phyloP scores from a whole-genome alignment of 2,113 vertebrate species.

The Phalacrocorax brasilianus region DNA sequence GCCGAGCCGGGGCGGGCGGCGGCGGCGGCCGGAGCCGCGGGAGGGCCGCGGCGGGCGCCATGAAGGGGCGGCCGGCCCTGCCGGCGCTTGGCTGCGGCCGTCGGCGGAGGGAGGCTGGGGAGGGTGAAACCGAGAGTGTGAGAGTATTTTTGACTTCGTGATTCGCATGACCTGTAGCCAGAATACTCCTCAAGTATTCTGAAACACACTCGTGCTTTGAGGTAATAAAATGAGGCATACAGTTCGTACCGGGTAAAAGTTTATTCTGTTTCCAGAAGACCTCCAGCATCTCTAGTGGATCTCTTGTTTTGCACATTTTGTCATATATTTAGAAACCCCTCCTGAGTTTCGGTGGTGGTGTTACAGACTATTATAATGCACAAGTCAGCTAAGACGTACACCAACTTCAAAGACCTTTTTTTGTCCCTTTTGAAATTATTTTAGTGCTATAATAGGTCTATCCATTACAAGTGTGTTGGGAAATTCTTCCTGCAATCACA shows the following conservation, averaged over 20 bases:
- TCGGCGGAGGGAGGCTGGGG: accelerated
- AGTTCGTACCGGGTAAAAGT: not conserved
- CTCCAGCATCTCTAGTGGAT: too few species aligned
- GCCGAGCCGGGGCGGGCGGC: too few species aligned
- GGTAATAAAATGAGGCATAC: not conserved
- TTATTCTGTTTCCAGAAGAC: not conserved
- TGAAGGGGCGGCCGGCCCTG: accelerated
- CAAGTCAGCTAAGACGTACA: not conserved
- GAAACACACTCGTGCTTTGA: not conserved
- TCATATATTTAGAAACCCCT: not conserved
- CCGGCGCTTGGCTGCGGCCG: too few species aligned
- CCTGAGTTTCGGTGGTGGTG: not conserved
- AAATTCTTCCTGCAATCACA: not conserved
- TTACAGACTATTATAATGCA: not conserved
- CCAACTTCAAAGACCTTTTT: not conserved
- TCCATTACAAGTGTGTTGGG: not conserved
- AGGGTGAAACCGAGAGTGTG: accelerated
- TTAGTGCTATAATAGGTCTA: not conserved
- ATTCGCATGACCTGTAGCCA: too few species aligned
- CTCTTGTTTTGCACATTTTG: not conserved
- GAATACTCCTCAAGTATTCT: not conserved
- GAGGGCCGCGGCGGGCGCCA: too few species aligned
- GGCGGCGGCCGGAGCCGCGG: too few species aligned
- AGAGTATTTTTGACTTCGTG: accelerated
- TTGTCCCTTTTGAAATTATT: not conserved